These are phyloP conservation scores for Sympetrum striolatum DNA, from an alignment of 2,888 invertebrate genomes.

Conservation along the genomic window DNA sequence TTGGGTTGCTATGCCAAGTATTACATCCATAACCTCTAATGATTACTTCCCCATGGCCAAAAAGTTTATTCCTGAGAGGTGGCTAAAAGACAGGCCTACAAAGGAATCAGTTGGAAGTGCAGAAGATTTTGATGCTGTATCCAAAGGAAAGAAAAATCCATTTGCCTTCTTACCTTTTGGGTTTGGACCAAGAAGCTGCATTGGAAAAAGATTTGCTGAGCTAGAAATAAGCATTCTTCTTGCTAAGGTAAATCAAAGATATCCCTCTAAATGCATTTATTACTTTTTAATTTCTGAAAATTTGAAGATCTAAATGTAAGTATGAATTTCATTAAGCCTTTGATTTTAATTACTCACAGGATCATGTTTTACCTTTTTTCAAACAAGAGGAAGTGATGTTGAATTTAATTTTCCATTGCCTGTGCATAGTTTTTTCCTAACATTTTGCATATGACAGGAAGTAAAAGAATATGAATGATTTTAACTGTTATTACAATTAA, in stretches of 20 bases:
- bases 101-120: neutral
- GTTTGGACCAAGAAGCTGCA: conserved; percentile 82
- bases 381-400: neutral
- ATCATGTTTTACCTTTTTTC: too few relatives aligned
- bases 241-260: conserved; percentile 70
- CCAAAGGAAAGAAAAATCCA: conserved; percentile 61
- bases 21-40: neutral
- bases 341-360: neutral
- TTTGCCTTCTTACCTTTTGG: conserved; percentile 80
- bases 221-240: conserved; percentile 88
- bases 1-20: neutral
- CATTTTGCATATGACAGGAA: too few relatives aligned
- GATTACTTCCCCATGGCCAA: conserved; percentile 53
- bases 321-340: neutral
- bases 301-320: neutral
- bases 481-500: too few relatives aligned
- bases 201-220: conserved; percentile 87
- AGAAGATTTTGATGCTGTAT: conserved; percentile 55
- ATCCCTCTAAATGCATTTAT: too few relatives aligned
- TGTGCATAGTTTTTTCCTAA: neutral
- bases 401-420: neutral
- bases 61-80: conserved; percentile 57
- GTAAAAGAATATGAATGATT: too few relatives aligned
- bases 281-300: neutral
- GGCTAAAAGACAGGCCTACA: conserved; percentile 52